Percentiles rank a stretch among this genome's conserved stretches.
Evolutionary conservation across 2,797 vertebrate species (phyloP).

Genomic region (Gobio occitaniae): DNA sequence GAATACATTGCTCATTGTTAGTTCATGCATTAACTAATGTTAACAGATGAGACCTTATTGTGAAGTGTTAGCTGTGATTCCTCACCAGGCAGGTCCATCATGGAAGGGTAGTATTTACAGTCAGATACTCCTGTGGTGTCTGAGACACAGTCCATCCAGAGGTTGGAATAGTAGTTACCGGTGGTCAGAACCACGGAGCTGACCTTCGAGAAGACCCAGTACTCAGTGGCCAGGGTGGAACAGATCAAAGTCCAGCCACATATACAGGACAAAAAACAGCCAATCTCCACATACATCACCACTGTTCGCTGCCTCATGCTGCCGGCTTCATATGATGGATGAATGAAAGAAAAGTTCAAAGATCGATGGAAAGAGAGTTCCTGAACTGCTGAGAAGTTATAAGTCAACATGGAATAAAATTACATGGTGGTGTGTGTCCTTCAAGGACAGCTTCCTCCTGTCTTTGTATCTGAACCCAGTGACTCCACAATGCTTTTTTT

Average conservation of each 20-base stretch:
- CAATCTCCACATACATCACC: constrained; percentile 80
- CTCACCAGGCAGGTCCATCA: constrained; percentile 79
- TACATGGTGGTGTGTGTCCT: constrained; percentile 42
- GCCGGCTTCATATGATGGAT: background rate
- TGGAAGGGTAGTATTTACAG: constrained; percentile 82
- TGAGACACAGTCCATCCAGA: constrained; percentile 82
- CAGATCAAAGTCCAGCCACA: constrained; percentile 81
- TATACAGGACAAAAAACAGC: constrained; percentile 76
- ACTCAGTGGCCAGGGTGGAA: constrained; percentile 80
- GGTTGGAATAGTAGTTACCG: constrained; percentile 78
- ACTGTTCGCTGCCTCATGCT: constrained; percentile 71
- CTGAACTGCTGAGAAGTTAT: constrained; percentile 21
- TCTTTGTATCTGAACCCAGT: constrained; percentile 12
- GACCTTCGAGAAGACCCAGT: constrained; percentile 80
- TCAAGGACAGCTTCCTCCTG: background rate
- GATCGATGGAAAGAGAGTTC: background rate
- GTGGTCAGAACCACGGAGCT: constrained; percentile 75
- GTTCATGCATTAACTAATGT: background rate
- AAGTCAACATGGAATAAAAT: constrained; percentile 32
- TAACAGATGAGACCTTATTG: background rate
- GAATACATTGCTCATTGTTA: background rate
- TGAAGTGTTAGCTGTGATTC: background rate
- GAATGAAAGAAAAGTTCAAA: background rate
- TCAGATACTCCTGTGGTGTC: constrained; percentile 81
- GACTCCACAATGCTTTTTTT: constrained; percentile 8